These are phyloP conservation scores for Craseonycteris thonglongyai DNA, from an alignment of 2,113 vertebrate genomes.

Conservation along the genomic window DNA sequence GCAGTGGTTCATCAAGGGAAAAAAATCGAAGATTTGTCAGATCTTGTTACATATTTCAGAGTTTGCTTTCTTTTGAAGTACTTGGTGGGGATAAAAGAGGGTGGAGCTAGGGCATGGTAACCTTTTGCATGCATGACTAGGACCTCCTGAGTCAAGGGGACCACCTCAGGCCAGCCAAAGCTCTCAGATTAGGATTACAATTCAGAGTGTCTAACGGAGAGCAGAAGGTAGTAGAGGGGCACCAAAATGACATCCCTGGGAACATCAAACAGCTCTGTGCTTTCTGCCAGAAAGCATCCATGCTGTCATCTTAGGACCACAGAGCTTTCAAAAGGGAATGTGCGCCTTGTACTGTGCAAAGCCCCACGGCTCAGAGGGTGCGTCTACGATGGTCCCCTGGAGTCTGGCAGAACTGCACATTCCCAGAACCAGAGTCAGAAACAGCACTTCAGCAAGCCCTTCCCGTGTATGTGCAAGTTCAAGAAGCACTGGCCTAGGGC, in stretches of 20 bases:
- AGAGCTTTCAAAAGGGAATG: too few relatives aligned
- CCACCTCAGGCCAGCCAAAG: neutral
- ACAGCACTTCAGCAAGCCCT: neutral
- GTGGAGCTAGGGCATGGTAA: too few relatives aligned
- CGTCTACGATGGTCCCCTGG: rapidly evolving
- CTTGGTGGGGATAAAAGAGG: neutral
- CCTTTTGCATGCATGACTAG: neutral
- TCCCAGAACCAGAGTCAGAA: neutral
- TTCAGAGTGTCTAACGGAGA: neutral
- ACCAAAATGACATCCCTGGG: rapidly evolving
- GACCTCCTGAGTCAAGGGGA: neutral
- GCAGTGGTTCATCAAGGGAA: neutral
- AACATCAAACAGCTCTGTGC: neutral
- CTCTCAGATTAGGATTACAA: neutral
- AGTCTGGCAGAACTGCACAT: neutral
- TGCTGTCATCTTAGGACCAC: neutral
- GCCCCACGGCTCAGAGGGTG: neutral
- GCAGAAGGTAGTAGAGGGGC: neutral
- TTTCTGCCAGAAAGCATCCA: rapidly evolving
- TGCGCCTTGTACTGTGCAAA: rapidly evolving
- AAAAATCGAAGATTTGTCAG: neutral
- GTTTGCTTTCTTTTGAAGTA: neutral
- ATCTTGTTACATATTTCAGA: neutral
- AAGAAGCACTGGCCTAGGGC: neutral
- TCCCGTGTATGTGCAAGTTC: neutral